phyloP scores from a whole-genome alignment of 2,888 invertebrate species.

The Spodoptera exigua region DNA sequence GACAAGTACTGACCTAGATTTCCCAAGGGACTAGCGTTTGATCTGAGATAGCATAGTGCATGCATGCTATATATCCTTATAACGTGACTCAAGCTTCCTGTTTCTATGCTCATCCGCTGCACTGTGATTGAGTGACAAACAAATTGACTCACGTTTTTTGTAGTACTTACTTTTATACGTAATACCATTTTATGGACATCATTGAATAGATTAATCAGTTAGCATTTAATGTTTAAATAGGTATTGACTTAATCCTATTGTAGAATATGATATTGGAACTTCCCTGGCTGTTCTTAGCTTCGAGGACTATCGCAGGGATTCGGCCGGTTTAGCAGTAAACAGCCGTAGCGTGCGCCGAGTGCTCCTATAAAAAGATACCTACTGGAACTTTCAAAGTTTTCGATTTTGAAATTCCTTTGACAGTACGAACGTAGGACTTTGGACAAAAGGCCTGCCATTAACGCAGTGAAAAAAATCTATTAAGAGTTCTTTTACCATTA shows the following conservation, averaged over 20 bases:
- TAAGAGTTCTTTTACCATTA: too few relatives aligned
- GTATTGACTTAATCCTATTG: slow-evolving; percentile 26
- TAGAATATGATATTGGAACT: too few relatives aligned
- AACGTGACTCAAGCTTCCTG: slow-evolving; percentile 54
- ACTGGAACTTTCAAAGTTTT: too few relatives aligned
- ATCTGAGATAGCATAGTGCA: slow-evolving; percentile 38
- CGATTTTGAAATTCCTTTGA: too few relatives aligned
- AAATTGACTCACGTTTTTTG: slow-evolving; percentile 53
- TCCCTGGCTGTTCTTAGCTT: too few relatives aligned
- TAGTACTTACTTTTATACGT: slow-evolving; percentile 20
- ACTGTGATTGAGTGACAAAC: slow-evolving; percentile 43
- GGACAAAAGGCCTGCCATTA: too few relatives aligned
- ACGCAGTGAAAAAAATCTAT: too few relatives aligned
- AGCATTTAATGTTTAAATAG: slow-evolving; percentile 33
- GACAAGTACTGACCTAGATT: slow-evolving; percentile 34
- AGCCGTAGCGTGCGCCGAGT: too few relatives aligned
- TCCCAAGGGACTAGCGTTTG: slow-evolving; percentile 41
- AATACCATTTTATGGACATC: slow-evolving; percentile 32
- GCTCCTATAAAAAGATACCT: too few relatives aligned
- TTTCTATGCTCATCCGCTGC: slow-evolving; percentile 50
- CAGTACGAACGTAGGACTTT: too few relatives aligned
- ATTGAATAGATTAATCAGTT: slow-evolving; percentile 37
- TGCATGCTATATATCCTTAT: slow-evolving; percentile 50
- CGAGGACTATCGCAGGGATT: too few relatives aligned
- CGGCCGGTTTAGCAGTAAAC: too few relatives aligned